These are phyloP conservation scores for Phylloscopus trochiloides DNA, from an alignment of 2,113 vertebrate genomes.

Conservation along the genomic window DNA sequence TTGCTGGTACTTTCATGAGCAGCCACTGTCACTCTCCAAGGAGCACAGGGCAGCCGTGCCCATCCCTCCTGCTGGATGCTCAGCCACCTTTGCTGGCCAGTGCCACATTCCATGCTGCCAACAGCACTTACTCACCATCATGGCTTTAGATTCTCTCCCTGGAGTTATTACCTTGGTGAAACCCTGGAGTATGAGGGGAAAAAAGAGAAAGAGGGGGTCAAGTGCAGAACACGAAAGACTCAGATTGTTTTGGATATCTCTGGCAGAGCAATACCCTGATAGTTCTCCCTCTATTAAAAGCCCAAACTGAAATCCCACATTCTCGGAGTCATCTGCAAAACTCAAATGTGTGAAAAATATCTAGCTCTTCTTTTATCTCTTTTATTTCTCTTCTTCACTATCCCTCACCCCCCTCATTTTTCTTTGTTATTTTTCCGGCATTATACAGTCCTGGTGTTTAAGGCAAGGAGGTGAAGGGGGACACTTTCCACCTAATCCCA, in stretches of 20 bases:
- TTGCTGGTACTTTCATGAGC: fast-evolving
- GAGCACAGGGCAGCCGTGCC: neutral
- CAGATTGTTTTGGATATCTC: neutral
- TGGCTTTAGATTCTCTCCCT: neutral
- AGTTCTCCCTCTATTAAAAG: neutral
- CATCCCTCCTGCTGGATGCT: neutral
- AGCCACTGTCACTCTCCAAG: neutral
- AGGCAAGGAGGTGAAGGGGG: neutral
- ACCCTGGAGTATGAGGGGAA: neutral
- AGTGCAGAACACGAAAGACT: neutral
- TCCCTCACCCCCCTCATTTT: neutral
- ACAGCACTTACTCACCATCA: neutral
- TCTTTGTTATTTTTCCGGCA: neutral
- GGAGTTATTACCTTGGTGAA: neutral
- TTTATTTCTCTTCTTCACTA: neutral
- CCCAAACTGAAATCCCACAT: neutral
- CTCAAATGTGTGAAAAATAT: neutral
- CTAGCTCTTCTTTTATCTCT: neutral
- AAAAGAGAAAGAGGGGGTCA: neutral
- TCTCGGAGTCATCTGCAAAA: neutral
- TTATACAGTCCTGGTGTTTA: neutral
- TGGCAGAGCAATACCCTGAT: neutral
- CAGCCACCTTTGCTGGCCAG: neutral
- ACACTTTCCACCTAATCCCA: neutral
- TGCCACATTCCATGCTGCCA: fast-evolving